A percentile compares a stretch with the other conserved stretches of the same genome.
Evolutionary conservation across 2,797 vertebrate genomes (phyloP).

Genomic region (Acridotheres tristis): DNA sequence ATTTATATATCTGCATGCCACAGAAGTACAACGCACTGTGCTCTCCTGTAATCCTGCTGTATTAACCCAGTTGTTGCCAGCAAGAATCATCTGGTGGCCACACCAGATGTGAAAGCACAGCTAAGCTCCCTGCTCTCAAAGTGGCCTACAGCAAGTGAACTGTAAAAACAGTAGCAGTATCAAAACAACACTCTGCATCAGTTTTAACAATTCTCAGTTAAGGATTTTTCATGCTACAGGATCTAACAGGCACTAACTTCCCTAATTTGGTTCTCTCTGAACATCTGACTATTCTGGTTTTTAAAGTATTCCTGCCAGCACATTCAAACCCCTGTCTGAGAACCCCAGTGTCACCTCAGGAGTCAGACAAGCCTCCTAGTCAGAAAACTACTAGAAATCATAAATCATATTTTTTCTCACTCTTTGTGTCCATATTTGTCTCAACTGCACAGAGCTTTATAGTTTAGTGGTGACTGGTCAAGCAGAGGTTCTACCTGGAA

Average conservation of each 20-base stretch:
- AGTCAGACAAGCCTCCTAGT: background rate
- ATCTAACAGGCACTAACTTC: background rate
- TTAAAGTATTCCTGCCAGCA: background rate
- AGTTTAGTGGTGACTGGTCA: background rate
- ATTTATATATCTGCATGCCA: background rate
- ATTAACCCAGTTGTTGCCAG: background rate
- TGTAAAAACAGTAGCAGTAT: background rate
- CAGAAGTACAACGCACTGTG: background rate
- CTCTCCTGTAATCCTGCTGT: background rate
- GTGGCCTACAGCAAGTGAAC: background rate
- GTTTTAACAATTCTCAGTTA: background rate
- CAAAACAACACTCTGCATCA: background rate
- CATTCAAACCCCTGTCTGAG: background rate
- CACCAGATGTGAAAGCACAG: background rate
- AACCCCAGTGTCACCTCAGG: background rate
- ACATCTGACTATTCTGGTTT: background rate
- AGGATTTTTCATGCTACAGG: background rate
- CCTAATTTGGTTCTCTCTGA: background rate
- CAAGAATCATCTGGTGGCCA: background rate
- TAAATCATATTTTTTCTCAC: background rate
- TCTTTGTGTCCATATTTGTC: background rate
- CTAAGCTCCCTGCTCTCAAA: background rate
- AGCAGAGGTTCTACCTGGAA: background rate
- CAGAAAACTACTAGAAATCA: background rate
- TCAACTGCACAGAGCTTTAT: background rate